Base-by-base conservation (phyloP, 2,797 vertebrate species). In the Myripristis jacobus region DNA sequence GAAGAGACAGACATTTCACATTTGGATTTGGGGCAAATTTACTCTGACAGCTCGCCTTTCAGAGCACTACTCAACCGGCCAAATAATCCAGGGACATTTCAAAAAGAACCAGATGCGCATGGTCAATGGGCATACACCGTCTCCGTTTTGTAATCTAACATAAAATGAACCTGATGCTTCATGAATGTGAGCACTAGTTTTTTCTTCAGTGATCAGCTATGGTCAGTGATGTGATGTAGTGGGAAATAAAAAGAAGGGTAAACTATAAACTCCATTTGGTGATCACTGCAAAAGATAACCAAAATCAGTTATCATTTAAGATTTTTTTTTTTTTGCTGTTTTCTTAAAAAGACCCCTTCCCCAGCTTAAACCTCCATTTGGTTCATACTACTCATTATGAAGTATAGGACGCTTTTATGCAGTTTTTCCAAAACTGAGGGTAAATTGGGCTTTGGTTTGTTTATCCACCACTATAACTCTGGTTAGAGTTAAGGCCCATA, bases 131-230 rank as follows among this genome's bases (percentile, higher is more conserved):
- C 77, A 80, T 53, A 82, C 60, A 81, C 73, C 60, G 80, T 79
- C 64, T 77, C 44, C 75, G 85, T n/a, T 89, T 86, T 90, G 86
- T 87, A 71, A 87, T 77, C 62, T 18, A 73, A 80, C 75, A 83
- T 75, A 81, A 89, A 85, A 87, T 73, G 67, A 81, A 87, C 74
- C 76, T 76, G 76, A 84, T 84, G 75, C 79, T 73, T 41, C 50
- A 79, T 89, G 80, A 87, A 87, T 82, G 81, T 79, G 58, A 80
- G 76, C 82, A 84, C 87, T 87, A 84, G 70, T 82, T 77, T 81
- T 29, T 87, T 84, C 84, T 81, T 75, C 80, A 83, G 75, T 88
- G 87, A 77, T 78, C 79, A 83, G 75, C 78, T 77, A 59, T 66
- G 80, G 81, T 55, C 57, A 22, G 73, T 43, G 58, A 73, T 61